These are phyloP conservation scores for Halcyon smyrnensis DNA, from an alignment of 2,797 vertebrate species.

Conservation along the genomic window DNA sequence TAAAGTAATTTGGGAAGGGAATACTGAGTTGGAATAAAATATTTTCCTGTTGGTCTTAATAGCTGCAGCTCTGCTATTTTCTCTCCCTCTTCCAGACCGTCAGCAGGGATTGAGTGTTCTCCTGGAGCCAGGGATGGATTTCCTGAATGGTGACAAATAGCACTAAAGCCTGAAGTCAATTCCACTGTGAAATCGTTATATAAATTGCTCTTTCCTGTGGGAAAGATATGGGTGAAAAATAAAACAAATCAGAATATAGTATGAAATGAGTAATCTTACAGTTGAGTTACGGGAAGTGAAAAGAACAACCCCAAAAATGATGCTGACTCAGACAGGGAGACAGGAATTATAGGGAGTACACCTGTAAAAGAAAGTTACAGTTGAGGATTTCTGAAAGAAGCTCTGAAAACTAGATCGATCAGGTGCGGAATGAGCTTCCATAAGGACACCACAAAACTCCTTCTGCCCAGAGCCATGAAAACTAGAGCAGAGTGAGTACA, in stretches of 20 bases:
- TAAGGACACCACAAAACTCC: neutral
- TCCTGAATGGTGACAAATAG: slow-evolving; percentile 49
- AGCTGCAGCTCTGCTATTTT: slow-evolving; percentile 32
- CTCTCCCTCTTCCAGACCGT: slow-evolving; percentile 7
- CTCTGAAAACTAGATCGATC: neutral
- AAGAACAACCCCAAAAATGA: neutral
- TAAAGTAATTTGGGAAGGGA: neutral
- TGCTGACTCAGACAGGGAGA: neutral
- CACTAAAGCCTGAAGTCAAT: slow-evolving; percentile 18
- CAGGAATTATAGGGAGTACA: neutral
- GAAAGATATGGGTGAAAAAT: slow-evolving; percentile 3
- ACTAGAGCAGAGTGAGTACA: neutral
- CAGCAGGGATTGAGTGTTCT: slow-evolving; percentile 26
- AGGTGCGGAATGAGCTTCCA: neutral
- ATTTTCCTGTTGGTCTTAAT: slow-evolving; percentile 9
- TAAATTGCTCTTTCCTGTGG: slow-evolving; percentile 26
- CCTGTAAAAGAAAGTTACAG: neutral
- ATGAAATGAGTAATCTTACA: neutral
- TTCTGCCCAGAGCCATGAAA: neutral
- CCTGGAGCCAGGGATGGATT: slow-evolving; percentile 38
- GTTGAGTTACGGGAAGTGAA: neutral
- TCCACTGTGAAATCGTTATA: slow-evolving; percentile 9
- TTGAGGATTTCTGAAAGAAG: neutral
- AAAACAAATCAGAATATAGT: slow-evolving; percentile 2
- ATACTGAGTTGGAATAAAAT: slow-evolving; percentile 16